A percentile compares a stretch with the other conserved stretches of the same genome.
These are phyloP conservation scores for Lymantria dispar DNA, from an alignment of 2,888 invertebrate species.

Conservation along the genomic window DNA sequence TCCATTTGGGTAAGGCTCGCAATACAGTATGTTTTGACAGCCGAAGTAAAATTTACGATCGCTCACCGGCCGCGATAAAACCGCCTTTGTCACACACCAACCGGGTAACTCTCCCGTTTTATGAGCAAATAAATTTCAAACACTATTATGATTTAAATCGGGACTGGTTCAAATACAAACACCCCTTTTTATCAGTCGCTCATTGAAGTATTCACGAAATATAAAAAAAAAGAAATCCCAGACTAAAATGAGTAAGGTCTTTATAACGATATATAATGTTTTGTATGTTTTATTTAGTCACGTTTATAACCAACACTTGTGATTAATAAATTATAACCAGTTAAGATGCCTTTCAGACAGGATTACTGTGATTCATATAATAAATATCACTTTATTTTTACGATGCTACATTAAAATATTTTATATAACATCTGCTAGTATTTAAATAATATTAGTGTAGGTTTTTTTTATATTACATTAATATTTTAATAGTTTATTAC, in stretches of 20 bases:
- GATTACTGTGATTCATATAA: constrained; percentile 55
- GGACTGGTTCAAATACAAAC: constrained; percentile 67
- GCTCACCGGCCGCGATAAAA: constrained; percentile 71
- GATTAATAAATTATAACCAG: constrained; percentile 59
- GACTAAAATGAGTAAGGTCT: constrained; percentile 29
- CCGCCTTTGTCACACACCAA: constrained; percentile 73
- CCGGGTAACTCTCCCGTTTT: constrained; percentile 73
- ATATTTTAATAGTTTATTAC: no score
- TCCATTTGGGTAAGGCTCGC: constrained; percentile 37
- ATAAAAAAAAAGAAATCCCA: constrained; percentile 56
- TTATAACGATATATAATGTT: constrained; percentile 32
- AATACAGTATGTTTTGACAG: constrained; percentile 67
- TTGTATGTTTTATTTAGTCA: constrained; percentile 56
- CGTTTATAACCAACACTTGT: constrained; percentile 54
- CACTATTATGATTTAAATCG: constrained; percentile 81
- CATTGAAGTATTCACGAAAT: constrained; percentile 66
- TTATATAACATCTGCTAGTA: constrained; percentile 50
- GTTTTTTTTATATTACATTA: no score
- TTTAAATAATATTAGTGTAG: no score
- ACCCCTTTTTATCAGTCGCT: constrained; percentile 63
- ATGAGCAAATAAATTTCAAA: constrained; percentile 80
- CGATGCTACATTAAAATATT: constrained; percentile 42
- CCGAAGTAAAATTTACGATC: constrained; percentile 76
- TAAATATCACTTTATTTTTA: constrained; percentile 50
- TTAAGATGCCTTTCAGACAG: constrained; percentile 59